Evolutionary conservation across 2,797 vertebrate species (phyloP).

Genomic region (Sebastes hubbsi): DNA sequence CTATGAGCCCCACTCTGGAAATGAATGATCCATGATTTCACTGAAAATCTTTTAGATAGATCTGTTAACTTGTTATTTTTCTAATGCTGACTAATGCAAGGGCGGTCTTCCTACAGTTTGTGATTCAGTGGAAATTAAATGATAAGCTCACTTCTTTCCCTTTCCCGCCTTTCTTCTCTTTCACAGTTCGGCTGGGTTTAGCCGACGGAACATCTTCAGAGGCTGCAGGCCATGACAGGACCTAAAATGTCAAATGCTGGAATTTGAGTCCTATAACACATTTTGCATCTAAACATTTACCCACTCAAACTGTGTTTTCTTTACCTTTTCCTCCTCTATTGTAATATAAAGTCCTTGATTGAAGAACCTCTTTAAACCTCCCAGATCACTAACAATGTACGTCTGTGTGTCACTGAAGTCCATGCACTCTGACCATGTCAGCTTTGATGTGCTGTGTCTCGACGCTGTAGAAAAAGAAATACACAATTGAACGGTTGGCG

Average conservation of each 20-base stretch:
- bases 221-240: conserved; percentile 80
- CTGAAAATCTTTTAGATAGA: background rate
- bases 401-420: conserved; percentile 75
- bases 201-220: conserved; percentile 14
- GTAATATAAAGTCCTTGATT: conserved; percentile 75
- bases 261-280: background rate
- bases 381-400: conserved; percentile 72
- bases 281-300: background rate
- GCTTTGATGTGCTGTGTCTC: conserved; percentile 72
- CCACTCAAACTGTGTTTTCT: background rate
- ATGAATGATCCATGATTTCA: background rate
- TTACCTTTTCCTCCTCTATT: conserved; percentile 88
- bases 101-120: background rate
- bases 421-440: conserved; percentile 79
- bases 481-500: background rate
- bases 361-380: conserved; percentile 84
- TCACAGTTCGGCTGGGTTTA: conserved; percentile 15
- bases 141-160: conserved; percentile 60
- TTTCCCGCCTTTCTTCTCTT: conserved; percentile 63
- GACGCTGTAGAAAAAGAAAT: conserved; percentile 58
- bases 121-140: background rate
- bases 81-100: background rate
- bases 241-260: conserved; percentile 62
- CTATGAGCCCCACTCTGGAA: background rate
- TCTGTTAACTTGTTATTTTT: background rate